These are phyloP conservation scores for Thalassophryne amazonica DNA, from an alignment of 2,797 vertebrate genomes.

Conservation along the genomic window DNA sequence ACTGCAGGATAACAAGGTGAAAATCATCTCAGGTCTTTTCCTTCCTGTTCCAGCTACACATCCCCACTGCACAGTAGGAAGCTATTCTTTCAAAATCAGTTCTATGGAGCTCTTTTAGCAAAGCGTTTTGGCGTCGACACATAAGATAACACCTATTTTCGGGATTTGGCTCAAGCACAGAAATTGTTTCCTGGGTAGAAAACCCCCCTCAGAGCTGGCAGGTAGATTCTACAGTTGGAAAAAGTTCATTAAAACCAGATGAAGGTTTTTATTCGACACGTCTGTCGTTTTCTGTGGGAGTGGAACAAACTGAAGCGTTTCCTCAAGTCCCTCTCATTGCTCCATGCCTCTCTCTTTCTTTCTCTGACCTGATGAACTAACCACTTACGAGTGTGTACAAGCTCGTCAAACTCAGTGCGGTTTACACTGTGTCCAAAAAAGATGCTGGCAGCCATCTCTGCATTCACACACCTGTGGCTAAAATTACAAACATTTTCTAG, in stretches of 20 bases:
- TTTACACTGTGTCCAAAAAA: conserved; percentile 10
- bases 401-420: conserved; percentile 11
- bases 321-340: conserved; percentile 22
- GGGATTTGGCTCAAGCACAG: conserved; percentile 26
- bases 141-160: conserved; percentile 34
- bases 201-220: conserved; percentile 34
- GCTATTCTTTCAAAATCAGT: no score
- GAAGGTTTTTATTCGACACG: conserved; percentile 34
- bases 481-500: neutral
- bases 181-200: conserved; percentile 17
- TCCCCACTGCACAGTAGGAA: no score
- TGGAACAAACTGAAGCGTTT: neutral
- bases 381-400: conserved; percentile 15
- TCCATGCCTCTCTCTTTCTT: no score
- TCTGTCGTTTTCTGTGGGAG: conserved; percentile 28
- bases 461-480: conserved; percentile 3
- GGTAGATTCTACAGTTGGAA: conserved; percentile 40
- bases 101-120: no score
- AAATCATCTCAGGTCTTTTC: no score
- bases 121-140: no score
- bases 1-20: no score
- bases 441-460: conserved; percentile 12
- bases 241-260: conserved; percentile 43
- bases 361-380: conserved; percentile 36
- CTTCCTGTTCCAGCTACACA: no score